Evolutionary conservation across 1,140 invertebrate species (phyloP), one percentile per base, ranked within the genome.

Genomic region (Neodiprion lecontei): DNA sequence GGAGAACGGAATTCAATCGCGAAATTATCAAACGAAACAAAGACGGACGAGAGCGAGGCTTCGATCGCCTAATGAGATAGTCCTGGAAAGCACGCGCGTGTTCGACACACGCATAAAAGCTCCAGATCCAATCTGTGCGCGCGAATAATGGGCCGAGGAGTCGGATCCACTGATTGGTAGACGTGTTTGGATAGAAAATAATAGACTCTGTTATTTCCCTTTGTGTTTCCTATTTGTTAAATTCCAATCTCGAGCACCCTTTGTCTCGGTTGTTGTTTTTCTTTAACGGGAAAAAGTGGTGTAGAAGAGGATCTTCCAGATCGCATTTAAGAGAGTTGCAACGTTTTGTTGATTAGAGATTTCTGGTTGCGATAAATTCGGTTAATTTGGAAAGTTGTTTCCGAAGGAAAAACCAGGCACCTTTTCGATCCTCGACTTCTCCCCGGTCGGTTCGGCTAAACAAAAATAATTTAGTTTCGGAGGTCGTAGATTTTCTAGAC

Each of bases 181-280:
- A 61, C n/a, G n/a, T 61, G 53, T 61, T 61, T 61, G 53, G 53
- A 61, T 61, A 61, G 53, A 61, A 61, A 61, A 61, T 61, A 61
- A 61, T 61, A 61, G 53, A 61, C 11, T 61, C 53, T 61, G n/a
- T 61, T 61, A 9, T 61, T 61, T 61, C 53, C 53, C 53, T 61
- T 61, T 61, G 53, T 61, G 53, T 61, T 61, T 61, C n/a, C 11
- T 61, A 61, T 17, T 61, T 61, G 53, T 61, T 61, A 61, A 61
- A 61, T 61, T 61, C 53, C 53, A 14, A 17, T 61, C 53, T 61
- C 11, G 53, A 17, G 9, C 11, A 61, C 11, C n/a, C 53, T 9
- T 61, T 12, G 11, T 61, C 53, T 61, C 5, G 11, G n/a, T 61
- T 40, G 28, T 40, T 40, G 28, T 5, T 40, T 40, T 61, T 61